These are phyloP conservation scores for Macaria liturata DNA, from an alignment of 2,888 invertebrate species.

Conservation along the genomic window DNA sequence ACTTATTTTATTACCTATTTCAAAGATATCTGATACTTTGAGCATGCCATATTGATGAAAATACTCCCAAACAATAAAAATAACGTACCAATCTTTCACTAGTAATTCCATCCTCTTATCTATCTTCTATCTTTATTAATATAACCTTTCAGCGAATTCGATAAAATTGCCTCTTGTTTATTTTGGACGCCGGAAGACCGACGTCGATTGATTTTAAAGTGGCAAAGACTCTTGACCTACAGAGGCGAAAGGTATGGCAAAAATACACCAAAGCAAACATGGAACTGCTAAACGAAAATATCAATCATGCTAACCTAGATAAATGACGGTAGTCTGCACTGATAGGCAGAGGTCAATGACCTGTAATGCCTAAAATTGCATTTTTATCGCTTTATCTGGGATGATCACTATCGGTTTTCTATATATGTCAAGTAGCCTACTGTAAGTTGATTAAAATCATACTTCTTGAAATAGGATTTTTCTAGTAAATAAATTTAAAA, in stretches of 20 bases:
- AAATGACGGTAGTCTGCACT: constrained; percentile 11
- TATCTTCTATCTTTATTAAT: too few species aligned
- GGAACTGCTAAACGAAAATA: constrained; percentile 3
- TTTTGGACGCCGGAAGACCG: background rate
- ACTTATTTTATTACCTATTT: too few species aligned
- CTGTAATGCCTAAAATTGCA: constrained; percentile 15
- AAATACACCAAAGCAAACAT: constrained; percentile 13
- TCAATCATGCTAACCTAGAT: constrained; percentile 21
- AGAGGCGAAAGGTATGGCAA: background rate
- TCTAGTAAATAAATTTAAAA: too few species aligned
- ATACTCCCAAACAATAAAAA: too few species aligned
- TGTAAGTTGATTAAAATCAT: too few species aligned
- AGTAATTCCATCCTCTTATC: too few species aligned
- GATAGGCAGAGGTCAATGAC: constrained; percentile 20
- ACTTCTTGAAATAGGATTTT: too few species aligned
- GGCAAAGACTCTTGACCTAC: constrained; percentile 2
- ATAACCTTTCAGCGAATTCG: too few species aligned
- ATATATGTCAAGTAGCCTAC: constrained; percentile 3
- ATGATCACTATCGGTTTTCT: constrained; percentile 7
- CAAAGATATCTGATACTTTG: too few species aligned
- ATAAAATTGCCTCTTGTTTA: too few species aligned
- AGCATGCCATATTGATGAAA: too few species aligned
- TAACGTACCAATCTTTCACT: too few species aligned
- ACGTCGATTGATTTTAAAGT: background rate
- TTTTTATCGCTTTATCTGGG: constrained; percentile 12